Conservation (phyloP, 1,140 invertebrate species). For the Nephotettix cincticeps region DNA sequence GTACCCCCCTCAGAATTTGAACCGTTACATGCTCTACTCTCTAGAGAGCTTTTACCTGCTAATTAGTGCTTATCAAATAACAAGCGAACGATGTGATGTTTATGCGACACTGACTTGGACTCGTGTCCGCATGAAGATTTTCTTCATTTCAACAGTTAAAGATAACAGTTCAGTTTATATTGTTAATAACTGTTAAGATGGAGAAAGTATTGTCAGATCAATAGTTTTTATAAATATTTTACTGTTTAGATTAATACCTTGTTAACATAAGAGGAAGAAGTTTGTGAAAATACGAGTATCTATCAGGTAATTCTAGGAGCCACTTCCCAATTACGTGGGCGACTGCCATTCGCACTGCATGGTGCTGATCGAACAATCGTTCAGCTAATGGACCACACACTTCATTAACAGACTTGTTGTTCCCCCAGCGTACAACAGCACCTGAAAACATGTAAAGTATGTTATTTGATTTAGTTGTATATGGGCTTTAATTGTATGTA, state of each 20-base stretch:
- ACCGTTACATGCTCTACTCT: no score
- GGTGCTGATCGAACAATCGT: slow-evolving; percentile 71
- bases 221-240: neutral
- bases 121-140: no score
- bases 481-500: no score
- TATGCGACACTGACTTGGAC: no score
- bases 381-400: slow-evolving; percentile 67
- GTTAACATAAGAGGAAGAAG: slow-evolving; percentile 75
- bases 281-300: slow-evolving; percentile 76
- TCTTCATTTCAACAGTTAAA: no score
- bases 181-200: no score
- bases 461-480: no score
- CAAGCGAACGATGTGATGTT: no score
- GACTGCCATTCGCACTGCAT: slow-evolving; percentile 63
- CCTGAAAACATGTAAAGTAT: slow-evolving; percentile 48
- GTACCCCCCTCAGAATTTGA: no score
- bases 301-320: slow-evolving; percentile 66
- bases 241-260: slow-evolving; percentile 46
- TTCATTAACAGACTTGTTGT: slow-evolving; percentile 61
- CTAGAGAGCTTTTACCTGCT: no score
- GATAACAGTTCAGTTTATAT: no score
- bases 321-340: slow-evolving; percentile 64
- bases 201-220: neutral
- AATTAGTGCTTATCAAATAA: no score
- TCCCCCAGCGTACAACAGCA: slow-evolving; percentile 57